Conservation (phyloP, 1,140 invertebrate species). For the Drosophila albomicans region DNA sequence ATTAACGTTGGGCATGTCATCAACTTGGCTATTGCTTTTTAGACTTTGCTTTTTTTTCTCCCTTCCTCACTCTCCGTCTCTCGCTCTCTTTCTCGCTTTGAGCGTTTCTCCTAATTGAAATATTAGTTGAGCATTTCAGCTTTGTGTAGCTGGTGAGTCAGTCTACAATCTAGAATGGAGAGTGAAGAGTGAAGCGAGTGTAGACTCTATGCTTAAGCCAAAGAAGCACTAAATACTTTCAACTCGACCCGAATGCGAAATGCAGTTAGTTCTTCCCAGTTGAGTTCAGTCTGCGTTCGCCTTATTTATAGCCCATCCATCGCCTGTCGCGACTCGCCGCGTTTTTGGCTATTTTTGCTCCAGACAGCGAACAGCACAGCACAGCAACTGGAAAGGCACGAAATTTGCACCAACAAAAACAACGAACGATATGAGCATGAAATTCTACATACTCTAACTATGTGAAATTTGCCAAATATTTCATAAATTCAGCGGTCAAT, state of each 20-base stretch:
- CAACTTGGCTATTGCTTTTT: conserved; percentile 56
- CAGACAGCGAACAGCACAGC: conserved; percentile 19
- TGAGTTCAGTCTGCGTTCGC: conserved; percentile 63
- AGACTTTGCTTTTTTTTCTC: neutral
- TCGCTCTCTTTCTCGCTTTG: conserved; percentile 14
- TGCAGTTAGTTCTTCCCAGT: conserved; percentile 36
- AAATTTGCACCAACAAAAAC: conserved; percentile 9
- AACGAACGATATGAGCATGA: conserved; percentile 3
- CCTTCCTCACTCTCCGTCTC: neutral
- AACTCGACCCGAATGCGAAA: conserved; percentile 15
- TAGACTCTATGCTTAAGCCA: conserved; percentile 19
- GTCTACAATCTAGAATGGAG: neutral
- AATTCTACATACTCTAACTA: conserved; percentile 44
- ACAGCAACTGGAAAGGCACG: conserved; percentile 57
- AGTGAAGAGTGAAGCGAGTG: neutral
- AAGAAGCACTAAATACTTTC: conserved; percentile 11
- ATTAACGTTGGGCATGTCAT: conserved; percentile 77
- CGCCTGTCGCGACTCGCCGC: conserved; percentile 70
- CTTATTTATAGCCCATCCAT: conserved; percentile 80
- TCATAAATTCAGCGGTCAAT: neutral
- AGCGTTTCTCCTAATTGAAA: conserved; percentile 68
- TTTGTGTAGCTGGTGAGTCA: conserved; percentile 23
- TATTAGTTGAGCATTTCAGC: conserved; percentile 67
- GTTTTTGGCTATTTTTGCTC: conserved; percentile 80
- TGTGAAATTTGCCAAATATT: neutral